A percentile compares a stretch with the other conserved stretches of the same genome.
Evolutionary conservation across 2,888 invertebrate species (phyloP).

Genomic region (Meandrusa payeni): DNA sequence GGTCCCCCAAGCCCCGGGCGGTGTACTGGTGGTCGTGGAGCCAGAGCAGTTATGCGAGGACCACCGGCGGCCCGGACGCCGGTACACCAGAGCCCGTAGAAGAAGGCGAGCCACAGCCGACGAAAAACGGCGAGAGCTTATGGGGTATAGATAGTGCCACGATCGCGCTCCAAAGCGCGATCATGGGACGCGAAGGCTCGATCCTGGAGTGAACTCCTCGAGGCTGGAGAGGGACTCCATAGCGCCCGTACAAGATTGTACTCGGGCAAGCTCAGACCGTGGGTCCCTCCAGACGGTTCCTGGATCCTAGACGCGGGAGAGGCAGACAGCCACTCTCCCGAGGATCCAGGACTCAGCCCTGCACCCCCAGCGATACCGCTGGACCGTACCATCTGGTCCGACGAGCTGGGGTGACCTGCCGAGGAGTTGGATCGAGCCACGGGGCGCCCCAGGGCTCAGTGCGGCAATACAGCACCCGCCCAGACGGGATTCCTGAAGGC

Average conservation of each 20-base stretch:
- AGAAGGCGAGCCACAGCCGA: background rate
- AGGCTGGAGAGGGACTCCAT: conserved; percentile 22
- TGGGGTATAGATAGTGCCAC: conserved; percentile 7
- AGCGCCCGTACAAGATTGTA: conserved; percentile 25
- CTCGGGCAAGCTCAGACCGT: conserved; percentile 24
- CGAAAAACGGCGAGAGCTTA: background rate
- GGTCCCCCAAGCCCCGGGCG: conserved; percentile 6
- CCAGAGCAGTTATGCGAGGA: too few species aligned
- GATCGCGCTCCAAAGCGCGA: conserved; percentile 8
- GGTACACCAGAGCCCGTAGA: background rate
- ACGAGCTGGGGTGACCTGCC: background rate
- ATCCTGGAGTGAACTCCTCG: conserved; percentile 19
- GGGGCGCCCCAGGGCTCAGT: too few species aligned
- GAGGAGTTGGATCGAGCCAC: too few species aligned
- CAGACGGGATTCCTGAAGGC: background rate
- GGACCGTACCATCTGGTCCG: background rate
- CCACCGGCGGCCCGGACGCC: background rate
- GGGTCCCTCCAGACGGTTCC: conserved; percentile 26
- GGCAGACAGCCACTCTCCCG: conserved; percentile 3
- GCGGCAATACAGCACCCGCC: too few species aligned
- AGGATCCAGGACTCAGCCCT: background rate
- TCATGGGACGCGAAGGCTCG: conserved; percentile 13
- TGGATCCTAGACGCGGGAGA: background rate
- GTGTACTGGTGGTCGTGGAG: background rate
- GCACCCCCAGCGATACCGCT: background rate